Percentiles rank a stretch among this genome's conserved stretches.
These are phyloP conservation scores for Lobophora halterata DNA, from an alignment of 2,888 invertebrate genomes.

Conservation along the genomic window DNA sequence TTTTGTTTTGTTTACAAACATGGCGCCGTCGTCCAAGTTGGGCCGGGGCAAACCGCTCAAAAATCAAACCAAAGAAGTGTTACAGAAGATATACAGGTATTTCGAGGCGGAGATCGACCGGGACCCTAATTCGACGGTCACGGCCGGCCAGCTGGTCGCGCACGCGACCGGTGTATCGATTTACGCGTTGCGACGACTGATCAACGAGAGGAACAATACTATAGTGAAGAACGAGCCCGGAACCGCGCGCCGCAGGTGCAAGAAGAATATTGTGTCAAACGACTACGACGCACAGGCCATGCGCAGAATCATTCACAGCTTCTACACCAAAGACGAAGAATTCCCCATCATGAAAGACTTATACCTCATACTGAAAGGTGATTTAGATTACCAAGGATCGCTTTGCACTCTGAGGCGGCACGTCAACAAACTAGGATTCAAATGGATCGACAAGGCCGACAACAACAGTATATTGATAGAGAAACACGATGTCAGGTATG, in stretches of 20 bases:
- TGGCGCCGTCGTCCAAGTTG: conserved; percentile 39
- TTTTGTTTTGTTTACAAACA: conserved; percentile 34
- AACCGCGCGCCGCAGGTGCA: conserved; percentile 29
- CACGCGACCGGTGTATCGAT: conserved; percentile 43
- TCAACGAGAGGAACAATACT: conserved; percentile 32
- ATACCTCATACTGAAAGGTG: conserved; percentile 38
- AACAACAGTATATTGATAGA: conserved; percentile 39
- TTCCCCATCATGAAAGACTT: conserved; percentile 42
- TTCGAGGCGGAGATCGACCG: conserved; percentile 40
- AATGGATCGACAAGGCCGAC: conserved; percentile 42
- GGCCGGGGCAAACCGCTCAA: conserved; percentile 42
- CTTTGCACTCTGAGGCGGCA: conserved; percentile 38
- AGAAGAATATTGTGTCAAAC: conserved; percentile 34
- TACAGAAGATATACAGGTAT: conserved; percentile 40
- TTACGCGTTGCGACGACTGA: conserved; percentile 36
- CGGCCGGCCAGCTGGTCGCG: conserved; percentile 39
- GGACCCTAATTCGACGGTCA: conserved; percentile 41
- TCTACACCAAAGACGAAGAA: conserved; percentile 40
- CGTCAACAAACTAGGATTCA: conserved; percentile 39
- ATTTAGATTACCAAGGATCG: conserved; percentile 41
- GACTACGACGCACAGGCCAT: conserved; percentile 39
- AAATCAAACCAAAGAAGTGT: conserved; percentile 41
- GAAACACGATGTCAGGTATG: conserved; percentile 39
- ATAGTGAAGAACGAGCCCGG: conserved; percentile 32
- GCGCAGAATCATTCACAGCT: conserved; percentile 38